A percentile compares a stretch with the other conserved stretches of the same genome.
phyloP scores from a whole-genome alignment of 2,113 vertebrate species.

The Phaethon lepturus region DNA sequence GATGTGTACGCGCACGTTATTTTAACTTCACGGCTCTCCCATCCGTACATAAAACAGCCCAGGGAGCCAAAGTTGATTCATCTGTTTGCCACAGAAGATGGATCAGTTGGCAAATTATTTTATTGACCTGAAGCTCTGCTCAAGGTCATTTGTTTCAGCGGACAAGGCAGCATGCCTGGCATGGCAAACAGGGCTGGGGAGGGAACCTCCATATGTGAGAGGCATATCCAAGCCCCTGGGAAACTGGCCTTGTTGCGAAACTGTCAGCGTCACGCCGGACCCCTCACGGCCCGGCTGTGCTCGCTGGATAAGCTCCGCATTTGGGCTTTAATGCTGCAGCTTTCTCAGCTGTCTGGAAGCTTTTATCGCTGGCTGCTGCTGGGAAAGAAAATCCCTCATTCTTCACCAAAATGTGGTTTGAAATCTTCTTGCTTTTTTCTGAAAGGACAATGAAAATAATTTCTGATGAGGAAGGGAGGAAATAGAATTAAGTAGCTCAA shows the following conservation, averaged over 20 bases:
- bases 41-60: slow-evolving; percentile 54
- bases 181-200: slow-evolving; percentile 1
- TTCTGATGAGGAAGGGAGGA: neutral
- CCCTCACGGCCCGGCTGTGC: neutral
- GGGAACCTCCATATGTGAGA: neutral
- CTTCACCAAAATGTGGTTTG: neutral
- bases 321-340: neutral
- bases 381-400: slow-evolving; percentile 12
- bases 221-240: slow-evolving; percentile 7
- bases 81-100: slow-evolving; percentile 46
- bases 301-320: neutral
- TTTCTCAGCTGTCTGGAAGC: neutral
- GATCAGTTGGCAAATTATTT: slow-evolving; percentile 65
- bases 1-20: neutral
- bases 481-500: neutral
- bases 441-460: neutral
- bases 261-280: neutral
- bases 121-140: slow-evolving; percentile 51
- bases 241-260: neutral
- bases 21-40: slow-evolving; percentile 46
- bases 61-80: slow-evolving; percentile 15
- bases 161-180: slow-evolving; percentile 40
- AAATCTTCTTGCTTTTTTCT: neutral
- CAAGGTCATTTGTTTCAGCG: slow-evolving; percentile 53
- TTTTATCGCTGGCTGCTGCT: slow-evolving; percentile 19